Conservation (phyloP, 2,888 invertebrate species). For the Melanostoma mellinum region DNA sequence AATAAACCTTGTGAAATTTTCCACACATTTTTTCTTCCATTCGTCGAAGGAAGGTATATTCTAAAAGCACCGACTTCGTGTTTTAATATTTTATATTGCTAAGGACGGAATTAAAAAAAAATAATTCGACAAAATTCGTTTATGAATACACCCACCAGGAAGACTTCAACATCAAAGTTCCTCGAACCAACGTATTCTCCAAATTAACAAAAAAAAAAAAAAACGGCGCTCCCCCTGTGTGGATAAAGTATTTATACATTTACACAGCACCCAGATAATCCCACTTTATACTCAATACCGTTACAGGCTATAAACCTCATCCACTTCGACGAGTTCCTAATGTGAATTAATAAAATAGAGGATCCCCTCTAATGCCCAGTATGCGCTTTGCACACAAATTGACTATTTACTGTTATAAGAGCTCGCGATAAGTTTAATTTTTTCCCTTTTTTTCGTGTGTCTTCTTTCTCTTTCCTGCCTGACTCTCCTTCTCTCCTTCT, state of each 20-base stretch:
- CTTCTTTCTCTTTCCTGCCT: neutral
- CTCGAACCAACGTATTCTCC: too few species aligned
- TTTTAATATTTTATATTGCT: too few species aligned
- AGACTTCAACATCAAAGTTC: too few species aligned
- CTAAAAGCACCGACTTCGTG: too few species aligned
- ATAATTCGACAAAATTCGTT: too few species aligned
- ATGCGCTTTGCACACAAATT: constrained; percentile 66
- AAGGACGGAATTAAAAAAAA: too few species aligned
- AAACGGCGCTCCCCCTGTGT: neutral
- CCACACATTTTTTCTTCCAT: too few species aligned
- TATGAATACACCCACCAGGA: too few species aligned
- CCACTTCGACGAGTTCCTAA: constrained; percentile 51
- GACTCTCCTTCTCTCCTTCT: neutral
- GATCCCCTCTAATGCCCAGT: constrained; percentile 32
- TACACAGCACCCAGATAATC: constrained; percentile 6
- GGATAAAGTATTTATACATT: constrained; percentile 1
- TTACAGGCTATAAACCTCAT: constrained; percentile 46
- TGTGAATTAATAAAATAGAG: constrained; percentile 54
- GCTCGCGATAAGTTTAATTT: constrained; percentile 48
- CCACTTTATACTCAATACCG: constrained; percentile 22
- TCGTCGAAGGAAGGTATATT: too few species aligned
- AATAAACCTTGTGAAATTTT: too few species aligned
- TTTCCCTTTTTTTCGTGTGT: neutral
- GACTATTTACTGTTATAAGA: constrained; percentile 65
- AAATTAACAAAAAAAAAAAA: too few species aligned